Base-by-base conservation (phyloP, 2,797 vertebrate species). In the Synaphobranchus kaupii region DNA sequence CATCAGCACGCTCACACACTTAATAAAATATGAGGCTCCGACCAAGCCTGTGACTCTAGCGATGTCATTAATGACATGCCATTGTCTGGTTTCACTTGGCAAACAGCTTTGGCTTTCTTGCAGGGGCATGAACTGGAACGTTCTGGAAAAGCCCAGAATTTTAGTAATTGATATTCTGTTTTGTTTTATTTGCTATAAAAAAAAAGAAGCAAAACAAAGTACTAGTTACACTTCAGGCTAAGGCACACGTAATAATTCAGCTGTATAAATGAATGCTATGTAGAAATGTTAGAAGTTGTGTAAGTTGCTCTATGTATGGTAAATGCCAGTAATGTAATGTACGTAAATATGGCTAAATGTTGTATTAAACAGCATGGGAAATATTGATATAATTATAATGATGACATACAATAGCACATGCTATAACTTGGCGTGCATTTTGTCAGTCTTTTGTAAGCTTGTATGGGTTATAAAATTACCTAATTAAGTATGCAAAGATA, bases 11-110 rank as follows among this genome's bases (percentile, higher is more conserved):
- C 5, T 25, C 34, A 58, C 82, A 4, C 63, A 0, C 25, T 84
- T 9, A 84, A 87, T 60, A 78, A 87, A 71, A 84, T 12, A 87
- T 81, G 78, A 81, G 20, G 22, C 44, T 73, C 81, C 5, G 3
- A 28, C 17, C 58, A 50, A 3, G 39, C 56, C 22, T 80, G 34
- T 48, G n/a, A n/a, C 54, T 10, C n/a, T 13, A 52, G 73, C 12
- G 54, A 15, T 81, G 60, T 56, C 48, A 71, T 87, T 82, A 83
- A 83, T 71, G 47, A 44, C 68, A 47, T 20, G 82, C 39, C 48
- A 39, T 28, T 71, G 50, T 56, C 76, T 34, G 28, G 31, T 73
- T 73, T 73, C 13, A 17, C 71, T 15, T 17, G 15, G 15, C 28
- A 73, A 73, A 34, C 3, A 39, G 12, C 71, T 39, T 73, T 39